phyloP scores from a whole-genome alignment of 2,888 invertebrate species.

The Autographa pulchrina region DNA sequence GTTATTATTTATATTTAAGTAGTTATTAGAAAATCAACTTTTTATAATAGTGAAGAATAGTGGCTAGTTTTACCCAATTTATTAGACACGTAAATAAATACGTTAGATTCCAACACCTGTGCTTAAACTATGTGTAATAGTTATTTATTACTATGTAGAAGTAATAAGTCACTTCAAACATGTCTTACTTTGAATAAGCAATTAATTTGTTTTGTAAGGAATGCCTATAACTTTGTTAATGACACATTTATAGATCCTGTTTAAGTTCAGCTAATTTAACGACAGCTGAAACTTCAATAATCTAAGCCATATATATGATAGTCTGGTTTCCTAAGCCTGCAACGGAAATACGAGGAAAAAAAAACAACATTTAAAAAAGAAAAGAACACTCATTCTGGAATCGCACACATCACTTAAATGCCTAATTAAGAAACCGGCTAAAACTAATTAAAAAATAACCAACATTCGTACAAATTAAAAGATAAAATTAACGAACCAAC shows the following conservation, averaged over 20 bases:
- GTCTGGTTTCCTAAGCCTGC: not conserved
- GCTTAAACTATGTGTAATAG: not conserved
- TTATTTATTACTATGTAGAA: not conserved
- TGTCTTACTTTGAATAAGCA: not conserved
- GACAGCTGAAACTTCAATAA: not conserved
- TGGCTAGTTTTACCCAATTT: not conserved
- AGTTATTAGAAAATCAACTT: too few relatives aligned
- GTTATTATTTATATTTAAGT: too few relatives aligned
- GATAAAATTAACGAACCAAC: not conserved
- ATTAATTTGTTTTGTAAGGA: not conserved
- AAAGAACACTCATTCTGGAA: not conserved
- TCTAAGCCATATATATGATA: not conserved
- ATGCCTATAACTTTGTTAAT: not conserved
- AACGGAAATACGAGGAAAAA: not conserved
- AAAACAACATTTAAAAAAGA: not conserved
- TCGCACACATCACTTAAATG: not conserved
- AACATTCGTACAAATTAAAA: not conserved
- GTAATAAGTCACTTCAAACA: not conserved
- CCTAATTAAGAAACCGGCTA: not conserved
- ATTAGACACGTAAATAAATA: not conserved
- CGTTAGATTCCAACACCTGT: not conserved
- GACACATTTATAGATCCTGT: not conserved
- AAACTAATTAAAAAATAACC: conserved; percentile 5
- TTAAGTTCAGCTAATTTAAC: not conserved
- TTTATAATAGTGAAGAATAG: too few relatives aligned